Percentiles rank a stretch among this genome's conserved stretches.
phyloP scores from a whole-genome alignment of 2,113 vertebrate species.

The Sylvicapra grimmia region DNA sequence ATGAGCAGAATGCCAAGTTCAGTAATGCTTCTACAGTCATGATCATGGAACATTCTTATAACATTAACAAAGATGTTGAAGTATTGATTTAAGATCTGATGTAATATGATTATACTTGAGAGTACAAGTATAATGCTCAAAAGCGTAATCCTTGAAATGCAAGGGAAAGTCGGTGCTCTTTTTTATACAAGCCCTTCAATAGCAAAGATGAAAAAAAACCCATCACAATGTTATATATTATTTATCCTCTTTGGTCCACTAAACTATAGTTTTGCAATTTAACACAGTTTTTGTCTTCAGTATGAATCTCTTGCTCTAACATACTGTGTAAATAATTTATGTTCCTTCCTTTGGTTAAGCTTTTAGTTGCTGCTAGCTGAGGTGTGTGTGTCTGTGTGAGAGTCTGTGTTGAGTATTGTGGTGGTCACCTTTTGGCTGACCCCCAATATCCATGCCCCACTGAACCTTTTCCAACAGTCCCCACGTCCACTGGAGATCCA shows the following conservation, averaged over 20 bases:
- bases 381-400: not conserved
- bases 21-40: not conserved
- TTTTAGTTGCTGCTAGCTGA: not conserved
- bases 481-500: not conserved
- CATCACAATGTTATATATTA: not conserved
- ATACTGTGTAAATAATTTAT: not conserved
- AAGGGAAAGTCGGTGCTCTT: not conserved
- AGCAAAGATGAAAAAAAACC: not conserved
- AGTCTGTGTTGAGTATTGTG: not conserved
- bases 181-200: not conserved
- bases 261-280: not conserved
- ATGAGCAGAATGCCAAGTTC: not conserved
- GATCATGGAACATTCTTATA: not conserved
- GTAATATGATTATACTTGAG: not conserved
- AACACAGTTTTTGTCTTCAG: not conserved
- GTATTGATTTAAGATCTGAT: not conserved
- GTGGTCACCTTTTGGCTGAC: not conserved
- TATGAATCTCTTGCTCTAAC: not conserved
- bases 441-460: not conserved
- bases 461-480: not conserved
- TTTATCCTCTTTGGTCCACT: not conserved
- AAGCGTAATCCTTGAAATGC: not conserved
- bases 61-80: not conserved
- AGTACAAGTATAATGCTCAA: not conserved
- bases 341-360: not conserved